Conservation (phyloP, 2,888 invertebrate genomes). For the Caenorhabditis zanzibari region DNA sequence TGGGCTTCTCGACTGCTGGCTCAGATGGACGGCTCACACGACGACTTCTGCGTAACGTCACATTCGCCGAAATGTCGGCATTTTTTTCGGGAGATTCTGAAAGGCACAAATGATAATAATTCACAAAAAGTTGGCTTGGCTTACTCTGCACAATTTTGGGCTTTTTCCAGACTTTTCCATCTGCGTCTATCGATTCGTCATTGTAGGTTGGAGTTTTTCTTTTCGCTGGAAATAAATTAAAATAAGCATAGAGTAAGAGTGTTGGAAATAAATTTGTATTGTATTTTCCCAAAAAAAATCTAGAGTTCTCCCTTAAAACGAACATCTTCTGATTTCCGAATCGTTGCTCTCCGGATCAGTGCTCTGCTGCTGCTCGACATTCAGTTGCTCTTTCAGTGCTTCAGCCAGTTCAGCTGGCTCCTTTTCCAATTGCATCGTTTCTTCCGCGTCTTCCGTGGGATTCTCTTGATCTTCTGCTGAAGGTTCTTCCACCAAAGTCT, state of each 20-base stretch:
- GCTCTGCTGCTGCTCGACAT: neutral
- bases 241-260: no score
- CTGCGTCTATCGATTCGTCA: conserved; percentile 32
- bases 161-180: conserved; percentile 56
- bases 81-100: conserved; percentile 46
- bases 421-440: no score
- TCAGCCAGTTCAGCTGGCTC: neutral
- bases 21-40: conserved; percentile 16
- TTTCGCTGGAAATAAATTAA: conserved; percentile 39
- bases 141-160: conserved; percentile 40
- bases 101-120: no score
- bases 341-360: neutral
- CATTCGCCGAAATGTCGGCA: conserved; percentile 41
- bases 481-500: conserved; percentile 42
- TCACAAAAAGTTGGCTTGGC: neutral
- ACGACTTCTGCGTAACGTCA: conserved; percentile 40
- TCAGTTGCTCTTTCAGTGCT: neutral
- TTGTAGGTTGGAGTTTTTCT: conserved; percentile 42
- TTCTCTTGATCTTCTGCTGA: no score
- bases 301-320: neutral
- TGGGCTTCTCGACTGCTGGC: neutral
- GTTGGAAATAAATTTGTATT: no score
- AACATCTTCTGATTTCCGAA: conserved; percentile 9
- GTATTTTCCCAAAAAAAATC: neutral
- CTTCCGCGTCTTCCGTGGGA: no score